phyloP scores from a whole-genome alignment of 2,888 invertebrate genomes.

The Panopea generosa region DNA sequence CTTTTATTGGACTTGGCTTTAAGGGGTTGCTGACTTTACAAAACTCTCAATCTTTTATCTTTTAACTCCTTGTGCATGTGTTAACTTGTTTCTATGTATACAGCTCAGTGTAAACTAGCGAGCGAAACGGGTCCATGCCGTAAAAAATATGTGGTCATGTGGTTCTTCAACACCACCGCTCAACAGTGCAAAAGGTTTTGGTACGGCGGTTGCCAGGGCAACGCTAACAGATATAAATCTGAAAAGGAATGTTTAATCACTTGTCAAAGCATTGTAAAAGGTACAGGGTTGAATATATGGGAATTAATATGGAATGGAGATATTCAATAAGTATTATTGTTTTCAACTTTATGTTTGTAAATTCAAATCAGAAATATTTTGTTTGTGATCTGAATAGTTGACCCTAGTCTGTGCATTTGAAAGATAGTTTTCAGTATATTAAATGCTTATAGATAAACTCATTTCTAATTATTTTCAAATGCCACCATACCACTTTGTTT shows the following conservation, averaged over 20 bases:
- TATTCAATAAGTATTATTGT: slow-evolving; percentile 1
- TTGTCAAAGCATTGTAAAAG: slow-evolving; percentile 54
- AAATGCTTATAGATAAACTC: no score
- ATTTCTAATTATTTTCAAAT: no score
- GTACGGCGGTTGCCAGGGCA: slow-evolving; percentile 88
- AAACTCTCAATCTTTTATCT: no score
- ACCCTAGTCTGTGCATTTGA: no score
- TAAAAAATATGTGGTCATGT: slow-evolving; percentile 74
- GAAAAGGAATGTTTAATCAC: slow-evolving; percentile 66
- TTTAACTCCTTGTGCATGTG: not conserved
- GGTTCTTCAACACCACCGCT: slow-evolving; percentile 85
- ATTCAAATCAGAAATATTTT: no score
- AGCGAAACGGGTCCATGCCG: slow-evolving; percentile 71
- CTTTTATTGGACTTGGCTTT: no score
- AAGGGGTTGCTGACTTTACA: no score
- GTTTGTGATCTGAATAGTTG: no score
- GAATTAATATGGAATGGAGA: not conserved
- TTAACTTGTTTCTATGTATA: slow-evolving; percentile 13
- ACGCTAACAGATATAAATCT: slow-evolving; percentile 88
- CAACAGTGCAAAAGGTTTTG: slow-evolving; percentile 91
- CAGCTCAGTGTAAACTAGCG: slow-evolving; percentile 54
- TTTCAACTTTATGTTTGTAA: no score
- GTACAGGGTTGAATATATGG: slow-evolving; percentile 31
- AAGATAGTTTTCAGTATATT: no score
- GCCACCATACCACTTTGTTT: no score